A percentile compares a stretch with the other conserved stretches of the same genome.
Evolutionary conservation across 2,888 invertebrate genomes (phyloP).

Genomic region (Ceramica pisi): DNA sequence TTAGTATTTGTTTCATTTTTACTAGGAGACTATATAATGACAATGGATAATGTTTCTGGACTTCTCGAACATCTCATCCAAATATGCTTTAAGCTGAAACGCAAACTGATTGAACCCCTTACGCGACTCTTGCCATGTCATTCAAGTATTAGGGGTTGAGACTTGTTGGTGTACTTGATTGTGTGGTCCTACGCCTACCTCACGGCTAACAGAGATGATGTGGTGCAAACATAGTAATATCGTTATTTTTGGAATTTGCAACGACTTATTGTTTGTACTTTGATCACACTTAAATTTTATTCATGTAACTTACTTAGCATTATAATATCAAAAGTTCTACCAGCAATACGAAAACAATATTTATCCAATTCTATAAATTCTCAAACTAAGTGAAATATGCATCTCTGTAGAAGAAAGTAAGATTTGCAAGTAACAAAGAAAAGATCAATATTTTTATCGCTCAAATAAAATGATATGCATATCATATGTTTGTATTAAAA

Average conservation of each 20-base stretch:
- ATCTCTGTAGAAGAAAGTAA: slow-evolving; percentile 30
- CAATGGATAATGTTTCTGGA: background rate
- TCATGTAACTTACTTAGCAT: background rate
- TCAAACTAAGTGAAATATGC: background rate
- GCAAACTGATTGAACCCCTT: background rate
- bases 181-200: background rate
- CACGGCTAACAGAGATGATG: slow-evolving; percentile 46
- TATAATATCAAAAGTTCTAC: background rate
- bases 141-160: background rate
- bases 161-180: background rate
- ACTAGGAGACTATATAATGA: background rate
- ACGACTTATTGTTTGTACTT: slow-evolving; percentile 72
- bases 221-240: slow-evolving; percentile 65
- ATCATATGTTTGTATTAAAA: slow-evolving; percentile 64
- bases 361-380: background rate
- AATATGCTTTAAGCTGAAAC: background rate
- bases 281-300: slow-evolving; percentile 39
- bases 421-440: slow-evolving; percentile 1
- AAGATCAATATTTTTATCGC: slow-evolving; percentile 29
- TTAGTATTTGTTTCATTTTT: background rate
- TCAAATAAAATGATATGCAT: slow-evolving; percentile 47
- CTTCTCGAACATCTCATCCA: background rate
- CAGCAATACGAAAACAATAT: slow-evolving; percentile 10
- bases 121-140: slow-evolving; percentile 7
- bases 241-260: slow-evolving; percentile 60